Percentiles rank a stretch among this genome's conserved stretches.
phyloP scores from a whole-genome alignment of 1,140 invertebrate genomes.

The Polypedilum vanderplanki region DNA sequence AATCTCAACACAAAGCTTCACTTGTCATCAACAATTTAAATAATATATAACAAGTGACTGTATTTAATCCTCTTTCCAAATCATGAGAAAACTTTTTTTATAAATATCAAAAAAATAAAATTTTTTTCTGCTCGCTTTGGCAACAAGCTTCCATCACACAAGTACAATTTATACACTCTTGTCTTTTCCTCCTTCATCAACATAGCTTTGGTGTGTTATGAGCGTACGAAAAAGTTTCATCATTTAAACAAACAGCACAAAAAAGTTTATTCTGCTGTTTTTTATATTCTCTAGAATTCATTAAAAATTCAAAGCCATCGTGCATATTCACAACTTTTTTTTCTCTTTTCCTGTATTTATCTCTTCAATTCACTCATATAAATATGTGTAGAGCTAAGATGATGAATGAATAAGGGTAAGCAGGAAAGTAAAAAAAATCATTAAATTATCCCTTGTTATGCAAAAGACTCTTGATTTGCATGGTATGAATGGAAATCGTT shows the following conservation, averaged over 20 bases:
- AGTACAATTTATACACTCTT: background rate
- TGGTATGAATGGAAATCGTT: background rate
- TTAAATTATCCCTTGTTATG: conserved; percentile 3
- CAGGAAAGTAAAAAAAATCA: background rate
- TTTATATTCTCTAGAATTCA: background rate
- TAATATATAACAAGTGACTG: too few species aligned
- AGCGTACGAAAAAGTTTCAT: conserved; percentile 17
- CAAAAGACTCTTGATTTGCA: background rate
- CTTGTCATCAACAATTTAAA: too few species aligned
- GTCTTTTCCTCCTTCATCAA: background rate
- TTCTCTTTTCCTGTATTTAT: background rate
- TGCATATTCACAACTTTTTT: background rate
- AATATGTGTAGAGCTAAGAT: background rate
- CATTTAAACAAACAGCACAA: conserved; percentile 2
- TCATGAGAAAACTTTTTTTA: too few species aligned
- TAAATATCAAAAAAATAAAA: background rate
- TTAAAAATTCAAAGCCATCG: conserved; percentile 7
- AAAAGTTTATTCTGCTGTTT: background rate
- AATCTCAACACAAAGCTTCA: too few species aligned
- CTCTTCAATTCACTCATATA: background rate
- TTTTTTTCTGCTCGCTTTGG: background rate
- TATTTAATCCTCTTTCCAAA: too few species aligned
- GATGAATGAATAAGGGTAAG: background rate
- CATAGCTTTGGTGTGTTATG: background rate
- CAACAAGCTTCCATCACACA: background rate